Evolutionary conservation across 2,797 vertebrate genomes (phyloP), one percentile per base, ranked within the genome.

Genomic region (Macrochelys suwanniensis): DNA sequence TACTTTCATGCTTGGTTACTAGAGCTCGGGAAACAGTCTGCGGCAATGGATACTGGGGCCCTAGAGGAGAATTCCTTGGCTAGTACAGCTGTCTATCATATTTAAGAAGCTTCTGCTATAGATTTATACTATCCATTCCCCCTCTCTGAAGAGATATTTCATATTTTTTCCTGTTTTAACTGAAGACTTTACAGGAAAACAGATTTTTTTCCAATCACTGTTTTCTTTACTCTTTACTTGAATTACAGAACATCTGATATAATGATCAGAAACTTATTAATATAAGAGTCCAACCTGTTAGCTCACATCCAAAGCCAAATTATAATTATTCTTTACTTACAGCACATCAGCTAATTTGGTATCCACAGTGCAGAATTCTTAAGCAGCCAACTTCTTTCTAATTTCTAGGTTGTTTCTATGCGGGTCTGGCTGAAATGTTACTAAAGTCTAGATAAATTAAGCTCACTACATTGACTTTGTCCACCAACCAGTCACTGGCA

Each of bases 221-320:
- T 89, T 87, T 42, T 1, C 59, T 86, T 90, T 93, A 56, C 5
- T 87, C 82, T 91, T 91, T 61, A 57, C 28, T 80, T 80, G 37
- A 25, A 92, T 88, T 93, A 82, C 1, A 80, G 85, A 76, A 87
- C 5, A 93, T 87, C 51, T 80, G 4, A 71, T 94, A 84, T 91
- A 28, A 61, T 89, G 89, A 37, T 50, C 47, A 47, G 42, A 61
- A 19, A 84, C 25, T 87, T 19, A 50, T 42, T 57, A 94, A 88
- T 74, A 89, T 71, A 89, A 45, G 57, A 90, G 82, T 15, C 9
- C 26, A 76, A 87, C 47, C 26, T 82, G 23, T 47, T 49, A 65
- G 61, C 84, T 31, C 71, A 57, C 37, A 82, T 88, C 90, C 45
- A 93, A 94, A 94, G 31, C 3, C 4, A 87, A 92, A 80, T 1